A percentile compares a stretch with the other conserved stretches of the same genome.
Conservation (phyloP, 2,113 vertebrate genomes). For the Sylvia atricapilla region DNA sequence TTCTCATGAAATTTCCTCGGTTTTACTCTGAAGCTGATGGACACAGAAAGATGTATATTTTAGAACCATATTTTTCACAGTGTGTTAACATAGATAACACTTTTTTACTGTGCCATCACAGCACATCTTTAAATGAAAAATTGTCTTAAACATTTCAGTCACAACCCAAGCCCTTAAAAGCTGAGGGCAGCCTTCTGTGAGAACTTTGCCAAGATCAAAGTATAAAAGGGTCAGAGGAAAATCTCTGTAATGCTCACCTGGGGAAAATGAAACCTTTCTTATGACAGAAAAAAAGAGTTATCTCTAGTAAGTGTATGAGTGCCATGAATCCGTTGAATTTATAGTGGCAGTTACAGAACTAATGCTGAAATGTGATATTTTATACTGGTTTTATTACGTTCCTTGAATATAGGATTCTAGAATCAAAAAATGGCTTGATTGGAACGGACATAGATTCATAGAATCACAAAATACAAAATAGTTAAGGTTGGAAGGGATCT, state of each 20-base stretch:
- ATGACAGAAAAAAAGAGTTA: background rate
- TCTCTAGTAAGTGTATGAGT: background rate
- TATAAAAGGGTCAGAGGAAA: background rate
- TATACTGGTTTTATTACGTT: background rate
- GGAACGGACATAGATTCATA: background rate
- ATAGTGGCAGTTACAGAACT: background rate
- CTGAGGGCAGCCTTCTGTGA: background rate
- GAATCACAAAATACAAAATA: background rate
- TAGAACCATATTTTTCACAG: background rate
- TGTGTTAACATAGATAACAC: background rate
- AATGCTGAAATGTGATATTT: background rate
- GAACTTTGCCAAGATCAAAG: background rate
- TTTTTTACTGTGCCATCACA: background rate
- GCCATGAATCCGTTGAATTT: background rate
- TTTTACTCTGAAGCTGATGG: background rate
- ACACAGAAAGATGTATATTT: background rate
- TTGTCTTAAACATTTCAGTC: background rate
- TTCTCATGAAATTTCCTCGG: background rate
- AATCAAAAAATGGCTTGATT: background rate
- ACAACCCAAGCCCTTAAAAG: background rate
- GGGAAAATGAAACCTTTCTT: constrained; percentile 16
- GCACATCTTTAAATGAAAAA: background rate
- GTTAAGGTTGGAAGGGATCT: background rate
- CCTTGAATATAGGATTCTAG: background rate
- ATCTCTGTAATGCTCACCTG: background rate